Conservation (phyloP, 2,797 vertebrate genomes). For the Dicrostonyx torquatus region DNA sequence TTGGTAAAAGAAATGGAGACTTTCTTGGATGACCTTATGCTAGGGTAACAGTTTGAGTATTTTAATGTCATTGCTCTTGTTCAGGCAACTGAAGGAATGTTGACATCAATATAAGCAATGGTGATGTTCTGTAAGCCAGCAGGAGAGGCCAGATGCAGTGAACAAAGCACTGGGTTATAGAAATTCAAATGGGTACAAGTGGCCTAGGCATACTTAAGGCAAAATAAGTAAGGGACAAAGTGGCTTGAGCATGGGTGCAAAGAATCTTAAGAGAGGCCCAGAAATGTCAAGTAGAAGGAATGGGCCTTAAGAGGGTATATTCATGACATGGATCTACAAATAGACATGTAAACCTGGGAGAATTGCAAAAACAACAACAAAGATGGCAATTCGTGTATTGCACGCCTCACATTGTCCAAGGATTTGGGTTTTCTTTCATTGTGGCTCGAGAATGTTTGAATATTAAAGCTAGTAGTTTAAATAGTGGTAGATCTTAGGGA, state of each 20-base stretch:
- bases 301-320: neutral
- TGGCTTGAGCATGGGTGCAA: conserved; percentile 45
- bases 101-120: neutral
- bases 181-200: conserved; percentile 4
- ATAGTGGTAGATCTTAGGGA: neutral
- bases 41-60: conserved; percentile 26
- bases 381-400: neutral
- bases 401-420: neutral
- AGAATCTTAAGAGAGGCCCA: conserved; percentile 26
- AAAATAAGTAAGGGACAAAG: neutral
- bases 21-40: conserved; percentile 46
- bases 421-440: conserved; percentile 56
- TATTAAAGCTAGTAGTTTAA: conserved; percentile 42
- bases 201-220: neutral
- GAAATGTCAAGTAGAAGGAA: neutral
- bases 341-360: neutral
- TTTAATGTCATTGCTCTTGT: conserved; percentile 2
- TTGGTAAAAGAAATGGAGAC: conserved; percentile 37
- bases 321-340: conserved; percentile 24
- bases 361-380: conserved; percentile 24
- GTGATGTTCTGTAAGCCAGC: conserved; percentile 12
- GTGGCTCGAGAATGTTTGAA: conserved; percentile 1
- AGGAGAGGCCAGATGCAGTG: conserved; percentile 29
- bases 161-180: neutral
- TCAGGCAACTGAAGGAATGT: conserved; percentile 37